Base-by-base conservation (phyloP, 2,113 vertebrate species). In the Coturnix japonica region DNA sequence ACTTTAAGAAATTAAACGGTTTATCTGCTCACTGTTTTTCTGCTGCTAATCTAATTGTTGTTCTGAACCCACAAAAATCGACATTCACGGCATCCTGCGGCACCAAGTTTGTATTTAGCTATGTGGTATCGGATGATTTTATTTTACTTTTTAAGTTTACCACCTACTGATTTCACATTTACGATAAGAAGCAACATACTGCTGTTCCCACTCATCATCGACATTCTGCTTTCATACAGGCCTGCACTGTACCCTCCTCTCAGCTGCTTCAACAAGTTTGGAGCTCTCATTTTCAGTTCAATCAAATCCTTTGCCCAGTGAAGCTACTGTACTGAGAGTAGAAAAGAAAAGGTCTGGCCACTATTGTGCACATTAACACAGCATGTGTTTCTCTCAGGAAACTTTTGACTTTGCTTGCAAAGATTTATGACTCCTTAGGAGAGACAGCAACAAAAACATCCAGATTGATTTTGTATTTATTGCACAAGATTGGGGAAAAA, bases 81-180 rank as follows among this genome's bases (percentile, higher is more conserved):
- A 63, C 66, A 61, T 79, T 93, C 81, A 75, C 26, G 75, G 8
- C 31, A 66, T 57, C 49, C 59, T n/a, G 26, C 35, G n/a, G 66
- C 63, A 72, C 35, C n/a, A n/a, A 60, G 63, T 69, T 60, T 79
- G 46, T 66, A 23, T 84, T 91, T 75, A 66, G 43, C 59, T 56
- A 67, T 23, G 47, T 47, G 49, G 28, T 31, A 82, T 4, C 81
- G 30, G 39, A 85, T 13, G 39, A 21, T 54, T 13, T 8, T 1
- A 7, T 41, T 35, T 26, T 2, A 65, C 84, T 74, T 86, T 87
- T 78, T 35, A 81, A 75, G 47, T 14, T 87, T 92, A 64, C 75
- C 74, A 89, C 78, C 67, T 85, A 89, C 81, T 72, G 85, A 54
- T 91, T 85, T 95, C 57, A 43, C 56, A 72, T 92, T 87, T 82